Evolutionary conservation across 1,140 invertebrate genomes (phyloP).

Genomic region (Panagrolaimus sp.): DNA sequence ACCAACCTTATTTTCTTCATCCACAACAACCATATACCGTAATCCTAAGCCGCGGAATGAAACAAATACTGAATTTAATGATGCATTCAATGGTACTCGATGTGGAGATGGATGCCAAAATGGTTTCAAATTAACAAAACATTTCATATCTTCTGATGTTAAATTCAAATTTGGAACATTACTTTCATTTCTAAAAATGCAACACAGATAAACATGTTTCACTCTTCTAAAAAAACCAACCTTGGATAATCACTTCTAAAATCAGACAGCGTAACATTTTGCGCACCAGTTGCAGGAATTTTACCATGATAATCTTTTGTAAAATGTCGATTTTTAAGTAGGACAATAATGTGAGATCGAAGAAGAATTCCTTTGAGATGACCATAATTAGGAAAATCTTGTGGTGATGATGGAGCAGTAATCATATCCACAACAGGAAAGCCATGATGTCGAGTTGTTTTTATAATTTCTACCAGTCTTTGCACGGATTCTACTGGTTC

Average conservation of each 20-base stretch:
- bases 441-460: constrained; percentile 45
- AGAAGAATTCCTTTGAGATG: constrained; percentile 78
- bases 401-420: constrained; percentile 30
- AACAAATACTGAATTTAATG: constrained; percentile 79
- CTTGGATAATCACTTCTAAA: constrained; percentile 86
- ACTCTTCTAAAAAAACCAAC: constrained; percentile 72
- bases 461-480: constrained; percentile 37
- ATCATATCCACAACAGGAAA: constrained; percentile 56
- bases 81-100: constrained; percentile 63
- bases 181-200: constrained; percentile 21
- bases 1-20: constrained; percentile 76
- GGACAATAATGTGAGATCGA: constrained; percentile 78
- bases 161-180: constrained; percentile 31
- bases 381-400: constrained; percentile 63
- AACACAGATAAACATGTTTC: too few relatives aligned
- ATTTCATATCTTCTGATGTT: constrained; percentile 33
- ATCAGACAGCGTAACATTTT: constrained; percentile 68
- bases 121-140: constrained; percentile 45
- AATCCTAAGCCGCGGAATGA: constrained; percentile 88
- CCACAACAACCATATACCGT: constrained; percentile 84
- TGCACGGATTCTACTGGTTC: constrained; percentile 32
- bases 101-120: constrained; percentile 55
- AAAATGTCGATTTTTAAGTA: constrained; percentile 76
- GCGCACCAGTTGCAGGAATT: constrained; percentile 63
- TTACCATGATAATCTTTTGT: constrained; percentile 67